Evolutionary conservation across 2,888 invertebrate species (phyloP).

Genomic region (Andrena flavipes): DNA sequence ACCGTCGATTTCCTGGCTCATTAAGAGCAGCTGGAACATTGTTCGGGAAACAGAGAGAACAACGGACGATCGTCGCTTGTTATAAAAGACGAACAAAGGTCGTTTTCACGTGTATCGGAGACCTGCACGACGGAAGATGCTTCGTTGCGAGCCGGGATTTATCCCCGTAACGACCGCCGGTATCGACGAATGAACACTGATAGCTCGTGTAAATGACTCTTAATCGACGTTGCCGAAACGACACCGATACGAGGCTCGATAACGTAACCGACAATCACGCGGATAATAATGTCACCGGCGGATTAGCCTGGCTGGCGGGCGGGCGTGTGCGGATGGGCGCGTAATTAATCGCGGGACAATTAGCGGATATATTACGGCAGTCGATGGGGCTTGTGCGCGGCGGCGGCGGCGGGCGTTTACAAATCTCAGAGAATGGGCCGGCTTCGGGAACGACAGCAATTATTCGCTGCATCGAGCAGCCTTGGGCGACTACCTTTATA

Average conservation of each 20-base stretch:
- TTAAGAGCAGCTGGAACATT: too few species aligned
- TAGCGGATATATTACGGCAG: slow-evolving; percentile 52
- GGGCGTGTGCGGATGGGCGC: slow-evolving; percentile 32
- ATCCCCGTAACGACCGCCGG: background rate
- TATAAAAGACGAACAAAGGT: too few species aligned
- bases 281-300: slow-evolving; percentile 61
- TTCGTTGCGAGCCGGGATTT: background rate
- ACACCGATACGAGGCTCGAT: slow-evolving; percentile 26
- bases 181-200: background rate
- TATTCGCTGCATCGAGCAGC: background rate
- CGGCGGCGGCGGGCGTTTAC: slow-evolving; percentile 11
- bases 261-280: slow-evolving; percentile 40
- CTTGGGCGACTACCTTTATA: slow-evolving; percentile 27
- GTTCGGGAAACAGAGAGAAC: too few species aligned
- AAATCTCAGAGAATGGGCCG: slow-evolving; percentile 11
- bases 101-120: background rate
- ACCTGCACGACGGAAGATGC: background rate
- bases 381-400: slow-evolving; percentile 14
- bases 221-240: slow-evolving; percentile 46
- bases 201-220: slow-evolving; percentile 27
- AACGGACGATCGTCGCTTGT: too few species aligned
- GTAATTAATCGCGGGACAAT: slow-evolving; percentile 64
- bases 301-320: slow-evolving; percentile 45
- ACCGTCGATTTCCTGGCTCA: background rate
- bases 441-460: slow-evolving; percentile 3